Percentiles rank a stretch among this genome's conserved stretches.
Conservation (phyloP, 2,113 vertebrate genomes). For the Herpetotheres cachinnans region DNA sequence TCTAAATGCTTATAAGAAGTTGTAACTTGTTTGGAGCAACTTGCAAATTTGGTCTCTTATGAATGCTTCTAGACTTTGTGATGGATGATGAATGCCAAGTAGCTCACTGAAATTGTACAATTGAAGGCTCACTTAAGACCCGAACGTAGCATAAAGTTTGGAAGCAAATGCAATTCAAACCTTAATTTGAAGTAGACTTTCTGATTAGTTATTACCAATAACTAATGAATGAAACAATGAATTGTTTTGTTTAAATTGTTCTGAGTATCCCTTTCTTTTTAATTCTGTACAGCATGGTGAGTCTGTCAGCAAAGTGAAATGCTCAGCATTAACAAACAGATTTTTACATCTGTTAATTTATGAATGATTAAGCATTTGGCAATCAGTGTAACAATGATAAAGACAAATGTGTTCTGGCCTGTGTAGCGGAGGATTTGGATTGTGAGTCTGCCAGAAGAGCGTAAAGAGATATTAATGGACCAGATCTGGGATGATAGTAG, state of each 20-base stretch:
- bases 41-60: neutral
- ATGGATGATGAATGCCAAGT: neutral
- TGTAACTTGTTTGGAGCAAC: neutral
- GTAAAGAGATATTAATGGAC: neutral
- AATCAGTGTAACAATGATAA: neutral
- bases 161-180: rapidly evolving
- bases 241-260: neutral
- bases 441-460: neutral
- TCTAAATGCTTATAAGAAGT: neutral
- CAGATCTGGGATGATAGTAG: neutral
- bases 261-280: neutral
- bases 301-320: neutral
- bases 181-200: neutral
- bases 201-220: neutral
- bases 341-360: neutral
- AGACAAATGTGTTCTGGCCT: neutral
- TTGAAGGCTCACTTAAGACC: neutral
- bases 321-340: neutral
- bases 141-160: neutral
- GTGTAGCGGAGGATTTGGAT: neutral
- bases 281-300: rapidly evolving
- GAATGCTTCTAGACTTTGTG: neutral
- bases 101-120: neutral
- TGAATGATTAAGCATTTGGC: neutral
- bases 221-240: too few species aligned